Conservation (phyloP, 2,888 invertebrate species). For the Calameuta filiformis region DNA sequence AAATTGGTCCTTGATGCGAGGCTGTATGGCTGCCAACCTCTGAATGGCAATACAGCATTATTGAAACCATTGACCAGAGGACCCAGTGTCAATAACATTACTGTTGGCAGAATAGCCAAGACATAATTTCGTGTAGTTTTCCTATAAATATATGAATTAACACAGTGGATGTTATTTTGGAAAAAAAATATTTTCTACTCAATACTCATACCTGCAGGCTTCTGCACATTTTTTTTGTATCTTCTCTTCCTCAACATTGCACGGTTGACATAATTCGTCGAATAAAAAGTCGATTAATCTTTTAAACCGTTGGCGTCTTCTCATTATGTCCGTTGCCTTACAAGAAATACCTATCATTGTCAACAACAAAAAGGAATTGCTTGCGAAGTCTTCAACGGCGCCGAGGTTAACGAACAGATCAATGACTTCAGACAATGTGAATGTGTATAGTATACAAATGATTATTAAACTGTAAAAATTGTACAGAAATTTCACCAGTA, state of each 20-base stretch:
- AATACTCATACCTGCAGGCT: too few species aligned
- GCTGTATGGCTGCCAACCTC: conserved; percentile 9
- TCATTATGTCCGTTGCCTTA: conserved; percentile 12
- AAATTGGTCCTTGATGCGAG: background rate
- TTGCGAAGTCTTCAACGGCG: background rate
- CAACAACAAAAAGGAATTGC: background rate
- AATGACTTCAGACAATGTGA: background rate
- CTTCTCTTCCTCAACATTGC: background rate
- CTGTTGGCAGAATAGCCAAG: too few species aligned
- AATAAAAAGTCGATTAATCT: background rate
- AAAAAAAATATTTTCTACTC: too few species aligned
- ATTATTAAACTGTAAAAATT: background rate
- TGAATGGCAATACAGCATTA: conserved; percentile 8
- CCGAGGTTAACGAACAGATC: background rate
- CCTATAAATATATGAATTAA: too few species aligned
- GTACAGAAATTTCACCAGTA: too few species aligned
- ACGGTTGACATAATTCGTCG: background rate
- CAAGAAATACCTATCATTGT: conserved; percentile 15
- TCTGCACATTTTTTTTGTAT: background rate
- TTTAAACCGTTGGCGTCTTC: background rate
- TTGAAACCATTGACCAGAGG: background rate
- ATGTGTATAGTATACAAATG: conserved; percentile 2
- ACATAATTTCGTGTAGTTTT: too few species aligned
- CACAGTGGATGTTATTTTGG: too few species aligned
- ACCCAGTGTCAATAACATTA: too few species aligned